Evolutionary conservation across 1,140 invertebrate species (phyloP).

Genomic region (Diabrotica virgifera): DNA sequence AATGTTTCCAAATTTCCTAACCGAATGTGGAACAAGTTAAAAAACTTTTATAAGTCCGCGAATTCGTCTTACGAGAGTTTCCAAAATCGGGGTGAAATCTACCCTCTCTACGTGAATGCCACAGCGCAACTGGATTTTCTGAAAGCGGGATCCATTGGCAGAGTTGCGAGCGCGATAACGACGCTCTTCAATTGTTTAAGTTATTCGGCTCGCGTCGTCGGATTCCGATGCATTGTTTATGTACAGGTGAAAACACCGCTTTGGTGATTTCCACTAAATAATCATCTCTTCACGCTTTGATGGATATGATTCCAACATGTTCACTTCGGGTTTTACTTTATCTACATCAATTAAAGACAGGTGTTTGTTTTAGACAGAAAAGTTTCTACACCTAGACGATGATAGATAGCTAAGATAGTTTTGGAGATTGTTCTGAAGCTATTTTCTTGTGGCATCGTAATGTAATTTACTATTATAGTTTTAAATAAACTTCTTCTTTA

Average conservation of each 20-base stretch:
- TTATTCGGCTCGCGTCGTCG: conserved; percentile 7
- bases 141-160: background rate
- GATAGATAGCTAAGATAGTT: too few species aligned
- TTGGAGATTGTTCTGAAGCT: too few species aligned
- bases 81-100: conserved; percentile 6
- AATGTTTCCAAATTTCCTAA: background rate
- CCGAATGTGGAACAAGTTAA: too few species aligned
- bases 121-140: conserved; percentile 7
- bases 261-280: conserved; percentile 1
- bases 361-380: too few species aligned
- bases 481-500: too few species aligned
- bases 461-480: too few species aligned
- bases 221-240: background rate
- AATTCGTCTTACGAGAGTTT: background rate
- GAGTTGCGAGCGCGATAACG: background rate
- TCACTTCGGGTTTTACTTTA: too few species aligned
- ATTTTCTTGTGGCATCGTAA: too few species aligned
- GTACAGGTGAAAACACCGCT: background rate
- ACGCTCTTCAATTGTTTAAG: conserved; percentile 15
- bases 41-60: too few species aligned
- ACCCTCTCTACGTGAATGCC: conserved; percentile 12
- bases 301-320: background rate
- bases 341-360: too few species aligned
- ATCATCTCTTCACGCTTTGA: background rate
- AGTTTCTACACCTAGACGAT: too few species aligned